phyloP scores from a whole-genome alignment of 2,888 invertebrate genomes.

The Congeria kusceri region DNA sequence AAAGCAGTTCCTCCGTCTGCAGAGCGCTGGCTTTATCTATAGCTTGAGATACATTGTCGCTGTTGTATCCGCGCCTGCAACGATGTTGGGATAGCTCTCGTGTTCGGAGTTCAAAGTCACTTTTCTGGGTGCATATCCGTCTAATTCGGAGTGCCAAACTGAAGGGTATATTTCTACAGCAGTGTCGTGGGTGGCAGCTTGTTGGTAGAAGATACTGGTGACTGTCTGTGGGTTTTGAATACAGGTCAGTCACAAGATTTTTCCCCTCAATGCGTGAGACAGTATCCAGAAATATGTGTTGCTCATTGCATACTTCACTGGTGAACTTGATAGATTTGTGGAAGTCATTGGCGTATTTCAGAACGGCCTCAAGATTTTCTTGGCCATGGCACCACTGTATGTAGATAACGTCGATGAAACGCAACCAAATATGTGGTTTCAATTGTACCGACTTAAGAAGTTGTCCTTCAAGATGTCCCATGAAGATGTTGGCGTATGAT shows the following conservation, averaged over 20 bases:
- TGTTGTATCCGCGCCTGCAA: not conserved
- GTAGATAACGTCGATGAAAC: slow-evolving; percentile 57
- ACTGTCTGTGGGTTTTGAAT: slow-evolving; percentile 25
- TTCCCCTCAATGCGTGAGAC: not conserved
- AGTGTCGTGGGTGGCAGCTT: slow-evolving; percentile 11
- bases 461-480: slow-evolving; percentile 41
- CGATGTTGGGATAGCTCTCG: not conserved
- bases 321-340: slow-evolving; percentile 30
- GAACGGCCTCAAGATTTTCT: not conserved
- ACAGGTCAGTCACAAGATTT: slow-evolving; percentile 1
- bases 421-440: slow-evolving; percentile 27
- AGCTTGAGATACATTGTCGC: not conserved
- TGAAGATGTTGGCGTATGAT: slow-evolving; percentile 49
- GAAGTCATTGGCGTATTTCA: slow-evolving; percentile 9
- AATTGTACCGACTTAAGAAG: slow-evolving; percentile 14
- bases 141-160: slow-evolving; percentile 4
- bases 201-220: not conserved
- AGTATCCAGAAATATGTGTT: slow-evolving; percentile 22
- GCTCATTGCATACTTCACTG: slow-evolving; percentile 3
- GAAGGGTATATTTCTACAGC: slow-evolving; percentile 12
- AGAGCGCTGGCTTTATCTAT: not conserved
- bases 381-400: slow-evolving; percentile 30
- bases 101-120: not conserved
- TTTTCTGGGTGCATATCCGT: not conserved
- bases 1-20: not conserved